Conservation (phyloP, 2,797 vertebrate species). For the Amniataba percoides region DNA sequence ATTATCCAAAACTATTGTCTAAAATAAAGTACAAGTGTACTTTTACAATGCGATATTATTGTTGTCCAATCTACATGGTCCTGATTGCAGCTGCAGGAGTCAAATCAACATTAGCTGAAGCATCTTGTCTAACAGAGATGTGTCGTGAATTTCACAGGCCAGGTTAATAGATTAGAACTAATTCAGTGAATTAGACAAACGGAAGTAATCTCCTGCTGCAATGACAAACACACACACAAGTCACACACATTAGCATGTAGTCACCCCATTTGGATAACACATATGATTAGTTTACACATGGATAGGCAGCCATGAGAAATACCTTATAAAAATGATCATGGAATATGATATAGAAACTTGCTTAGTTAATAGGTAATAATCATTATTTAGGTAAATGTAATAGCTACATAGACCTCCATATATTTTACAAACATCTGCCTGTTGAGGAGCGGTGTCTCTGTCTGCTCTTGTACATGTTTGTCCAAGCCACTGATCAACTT, state of each 20-base stretch:
- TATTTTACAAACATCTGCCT: too few relatives aligned
- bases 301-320: background rate
- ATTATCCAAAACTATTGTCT: background rate
- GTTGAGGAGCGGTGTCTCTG: too few relatives aligned
- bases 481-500: too few relatives aligned
- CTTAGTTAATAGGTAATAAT: too few relatives aligned
- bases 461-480: too few relatives aligned
- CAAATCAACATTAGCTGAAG: background rate
- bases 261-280: slow-evolving; percentile 38
- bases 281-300: slow-evolving; percentile 28
- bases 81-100: background rate
- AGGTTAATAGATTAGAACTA: slow-evolving; percentile 32
- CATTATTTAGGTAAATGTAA: too few relatives aligned
- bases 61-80: background rate
- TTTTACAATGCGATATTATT: background rate
- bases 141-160: slow-evolving; percentile 25
- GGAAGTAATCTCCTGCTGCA: slow-evolving; percentile 14
- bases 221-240: slow-evolving; percentile 25
- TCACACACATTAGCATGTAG: slow-evolving; percentile 11
- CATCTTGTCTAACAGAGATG: background rate
- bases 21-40: background rate
- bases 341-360: too few relatives aligned
- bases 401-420: too few relatives aligned
- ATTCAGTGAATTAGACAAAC: slow-evolving; percentile 22
- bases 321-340: too few relatives aligned